These are phyloP conservation scores for Nineta flava DNA, from an alignment of 2,888 invertebrate genomes.

Conservation along the genomic window DNA sequence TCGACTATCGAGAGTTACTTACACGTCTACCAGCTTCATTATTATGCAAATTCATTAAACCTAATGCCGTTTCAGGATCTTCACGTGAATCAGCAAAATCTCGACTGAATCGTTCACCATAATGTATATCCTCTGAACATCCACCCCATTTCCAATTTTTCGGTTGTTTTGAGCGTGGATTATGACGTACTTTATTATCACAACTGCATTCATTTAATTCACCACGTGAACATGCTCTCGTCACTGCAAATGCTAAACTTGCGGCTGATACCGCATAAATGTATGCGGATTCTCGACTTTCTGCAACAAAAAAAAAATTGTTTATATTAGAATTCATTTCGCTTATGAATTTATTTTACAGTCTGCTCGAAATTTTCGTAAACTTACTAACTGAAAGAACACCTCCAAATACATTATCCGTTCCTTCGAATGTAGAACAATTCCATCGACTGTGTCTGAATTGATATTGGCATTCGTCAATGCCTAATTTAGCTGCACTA, in stretches of 20 bases:
- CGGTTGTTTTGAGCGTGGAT: constrained; percentile 34
- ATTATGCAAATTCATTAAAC: constrained; percentile 82
- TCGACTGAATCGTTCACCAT: constrained; percentile 69
- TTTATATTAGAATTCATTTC: not conserved
- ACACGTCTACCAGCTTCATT: constrained; percentile 84
- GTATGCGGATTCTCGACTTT: constrained; percentile 79
- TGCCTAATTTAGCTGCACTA: constrained; percentile 66
- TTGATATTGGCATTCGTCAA: constrained; percentile 83
- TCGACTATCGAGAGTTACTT: constrained; percentile 21
- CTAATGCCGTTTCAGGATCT: constrained; percentile 50
- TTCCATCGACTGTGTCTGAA: constrained; percentile 81
- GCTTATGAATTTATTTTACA: too few relatives aligned
- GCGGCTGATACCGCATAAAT: constrained; percentile 80
- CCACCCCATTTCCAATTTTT: constrained; percentile 87
- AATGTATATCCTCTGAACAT: constrained; percentile 79
- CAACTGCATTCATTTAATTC: constrained; percentile 80
- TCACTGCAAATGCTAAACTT: constrained; percentile 76
- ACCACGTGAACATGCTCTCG: constrained; percentile 72
- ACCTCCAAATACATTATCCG: constrained; percentile 69
- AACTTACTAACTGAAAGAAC: constrained; percentile 71
- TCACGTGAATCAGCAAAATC: constrained; percentile 77
- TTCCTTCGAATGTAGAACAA: constrained; percentile 59
- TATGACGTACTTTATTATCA: constrained; percentile 55
- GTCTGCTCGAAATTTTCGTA: not conserved
- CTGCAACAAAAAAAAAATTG: constrained; percentile 29